These are phyloP conservation scores for Tigriopus californicus DNA, from an alignment of 2,888 invertebrate species.

Conservation along the genomic window DNA sequence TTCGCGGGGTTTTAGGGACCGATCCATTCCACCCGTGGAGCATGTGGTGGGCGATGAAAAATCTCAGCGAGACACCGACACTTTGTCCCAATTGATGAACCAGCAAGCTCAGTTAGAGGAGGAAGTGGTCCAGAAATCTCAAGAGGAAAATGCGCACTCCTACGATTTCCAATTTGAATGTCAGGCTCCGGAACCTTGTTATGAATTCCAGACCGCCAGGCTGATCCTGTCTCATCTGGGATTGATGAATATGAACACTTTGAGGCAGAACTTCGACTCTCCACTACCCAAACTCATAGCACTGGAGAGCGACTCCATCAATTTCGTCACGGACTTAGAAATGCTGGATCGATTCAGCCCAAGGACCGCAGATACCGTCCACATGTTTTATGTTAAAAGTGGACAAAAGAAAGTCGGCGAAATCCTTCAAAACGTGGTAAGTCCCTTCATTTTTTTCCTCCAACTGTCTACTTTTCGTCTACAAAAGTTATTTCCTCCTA, in stretches of 20 bases:
- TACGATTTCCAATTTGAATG: constrained; percentile 37
- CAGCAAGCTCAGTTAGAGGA: constrained; percentile 21
- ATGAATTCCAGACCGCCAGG: constrained; percentile 86
- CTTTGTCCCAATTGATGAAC: constrained; percentile 30
- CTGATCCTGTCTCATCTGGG: constrained; percentile 91
- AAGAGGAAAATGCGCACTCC: constrained; percentile 15
- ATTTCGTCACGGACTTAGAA: constrained; percentile 59
- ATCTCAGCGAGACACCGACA: constrained; percentile 38
- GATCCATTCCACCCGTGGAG: constrained; percentile 72
- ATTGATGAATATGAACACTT: constrained; percentile 44
- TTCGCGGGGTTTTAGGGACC: constrained; percentile 55
- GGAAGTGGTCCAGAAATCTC: constrained; percentile 12
- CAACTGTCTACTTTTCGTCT: too few relatives aligned
- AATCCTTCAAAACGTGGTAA: constrained; percentile 57
- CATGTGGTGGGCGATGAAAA: constrained; percentile 43
- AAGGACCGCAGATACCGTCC: constrained; percentile 73
- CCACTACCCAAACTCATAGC: constrained; percentile 41
- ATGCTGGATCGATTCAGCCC: constrained; percentile 66
- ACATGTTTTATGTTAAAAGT: constrained; percentile 77
- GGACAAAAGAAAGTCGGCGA: constrained; percentile 58
- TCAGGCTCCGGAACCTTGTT: constrained; percentile 55
- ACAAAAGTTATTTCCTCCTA: too few relatives aligned
- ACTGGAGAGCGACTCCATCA: constrained; percentile 46
- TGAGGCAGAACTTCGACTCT: constrained; percentile 23
- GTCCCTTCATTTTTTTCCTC: constrained; percentile 20